Evolutionary conservation across 2,797 vertebrate genomes (phyloP).

Genomic region (Crossoptilon crossoptilon): DNA sequence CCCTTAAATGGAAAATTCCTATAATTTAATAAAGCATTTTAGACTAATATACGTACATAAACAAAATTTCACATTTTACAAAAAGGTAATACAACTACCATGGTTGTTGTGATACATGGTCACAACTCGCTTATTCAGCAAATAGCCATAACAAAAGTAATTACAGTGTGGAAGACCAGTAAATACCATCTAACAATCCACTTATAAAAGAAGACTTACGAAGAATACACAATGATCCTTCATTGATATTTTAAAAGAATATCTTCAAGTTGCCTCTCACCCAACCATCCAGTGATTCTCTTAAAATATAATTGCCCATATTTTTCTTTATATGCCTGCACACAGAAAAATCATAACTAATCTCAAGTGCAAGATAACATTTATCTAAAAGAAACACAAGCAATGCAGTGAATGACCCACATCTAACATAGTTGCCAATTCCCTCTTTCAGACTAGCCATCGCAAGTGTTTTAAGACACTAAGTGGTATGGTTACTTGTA

Average conservation of each 20-base stretch:
- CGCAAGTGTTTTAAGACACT: conserved; percentile 35
- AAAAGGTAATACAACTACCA: not conserved
- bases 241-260: not conserved
- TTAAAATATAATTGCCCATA: not conserved
- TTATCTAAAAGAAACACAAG: not conserved
- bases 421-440: conserved; percentile 19
- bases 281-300: not conserved
- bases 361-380: not conserved
- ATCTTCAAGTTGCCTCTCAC: not conserved
- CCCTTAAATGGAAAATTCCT: not conserved
- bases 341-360: not conserved
- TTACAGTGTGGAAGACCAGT: not conserved
- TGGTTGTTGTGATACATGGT: too few species aligned
- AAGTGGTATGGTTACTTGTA: conserved; percentile 31
- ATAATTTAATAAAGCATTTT: not conserved
- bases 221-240: not conserved
- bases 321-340: not conserved
- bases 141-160: not conserved
- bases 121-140: not conserved
- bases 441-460: not conserved
- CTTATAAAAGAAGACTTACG: not conserved
- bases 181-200: not conserved
- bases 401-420: not conserved
- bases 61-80: not conserved
- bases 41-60: not conserved